phyloP scores from a whole-genome alignment of 2,797 vertebrate species.

The Argentina silus region DNA sequence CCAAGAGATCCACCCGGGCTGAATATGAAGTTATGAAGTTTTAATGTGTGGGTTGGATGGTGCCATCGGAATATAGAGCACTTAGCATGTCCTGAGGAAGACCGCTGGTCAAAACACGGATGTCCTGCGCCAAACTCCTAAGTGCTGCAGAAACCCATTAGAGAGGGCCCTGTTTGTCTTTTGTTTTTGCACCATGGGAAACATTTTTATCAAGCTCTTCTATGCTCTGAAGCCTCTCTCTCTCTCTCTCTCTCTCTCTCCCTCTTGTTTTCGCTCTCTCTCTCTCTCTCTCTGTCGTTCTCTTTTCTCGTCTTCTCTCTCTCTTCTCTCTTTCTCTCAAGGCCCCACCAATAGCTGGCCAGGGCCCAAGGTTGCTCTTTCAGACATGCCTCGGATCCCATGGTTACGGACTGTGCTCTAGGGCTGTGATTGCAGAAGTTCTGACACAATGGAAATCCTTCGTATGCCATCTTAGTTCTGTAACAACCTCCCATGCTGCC shows the following conservation, averaged over 20 bases:
- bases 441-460: not conserved
- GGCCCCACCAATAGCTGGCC: not conserved
- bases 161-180: constrained; percentile 23
- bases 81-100: constrained; percentile 48
- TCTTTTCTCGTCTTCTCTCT: not conserved
- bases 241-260: not conserved
- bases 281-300: constrained; percentile 26
- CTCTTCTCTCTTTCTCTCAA: not conserved
- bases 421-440: constrained; percentile 1
- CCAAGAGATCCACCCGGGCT: constrained; percentile 27
- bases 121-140: constrained; percentile 10
- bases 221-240: constrained; percentile 16
- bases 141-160: constrained; percentile 64
- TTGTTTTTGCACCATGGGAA: constrained; percentile 48
- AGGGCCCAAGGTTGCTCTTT: constrained; percentile 13
- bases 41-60: constrained; percentile 51
- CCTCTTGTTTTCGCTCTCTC: constrained; percentile 20
- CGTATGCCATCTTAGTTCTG: not conserved
- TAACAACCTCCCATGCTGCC: not conserved
- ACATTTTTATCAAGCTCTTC: constrained; percentile 22
- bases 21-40: constrained; percentile 48
- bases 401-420: constrained; percentile 40
- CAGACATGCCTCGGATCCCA: constrained; percentile 29
- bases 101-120: constrained; percentile 47
- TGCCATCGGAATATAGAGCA: constrained; percentile 47